Base-by-base conservation (phyloP, 2,113 vertebrate genomes). In the Passer montanus region DNA sequence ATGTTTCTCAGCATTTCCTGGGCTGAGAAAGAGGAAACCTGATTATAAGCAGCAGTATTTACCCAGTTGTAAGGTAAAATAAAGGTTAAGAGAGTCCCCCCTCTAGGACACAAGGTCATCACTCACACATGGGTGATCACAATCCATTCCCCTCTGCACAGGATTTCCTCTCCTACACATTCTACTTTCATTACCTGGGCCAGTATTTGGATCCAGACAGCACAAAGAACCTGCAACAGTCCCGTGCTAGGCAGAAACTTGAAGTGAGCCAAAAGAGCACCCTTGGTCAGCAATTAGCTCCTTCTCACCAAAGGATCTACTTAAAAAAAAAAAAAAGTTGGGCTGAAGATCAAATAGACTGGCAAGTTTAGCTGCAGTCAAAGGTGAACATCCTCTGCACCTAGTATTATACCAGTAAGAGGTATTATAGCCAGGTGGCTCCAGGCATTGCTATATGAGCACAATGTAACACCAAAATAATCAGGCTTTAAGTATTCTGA, bases 121-220 rank as follows among this genome's bases (percentile, higher is more conserved):
- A 27, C 10, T 47, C 44, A 26, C 55, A 28, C 5, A 0, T 21
- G 43, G 0, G 0, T 0, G 1, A 53, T 31, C 70, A 58, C 14
- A 4, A 53, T 52, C 64, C 30, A 37, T 19, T 46, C 31, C 21
- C 22, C 33, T 18, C 13, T 13, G 55, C 30, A 46, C 39, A 43
- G 20, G 12, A 43, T 53, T 64, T 62, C 47, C 55, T 58, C 76
- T 80, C 41, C 68, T 27, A 19, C 11, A 18, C 17, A 13, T 19
- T 50, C n/a, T 41, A 2, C n/a, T 69, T 44, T 5, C 55, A 62
- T 35, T 21, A 16, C 18, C 6, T 1, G 6, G 30, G 43, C 30
- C 59, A 58, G 31, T 58, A 11, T 50, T 55, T 46, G 44, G 28
- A 55, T 78, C 46, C 72, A 70, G 72, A 7, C 43, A 74, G 55